phyloP scores from a whole-genome alignment of 2,888 invertebrate genomes.

The Lasioglossum marginatum region DNA sequence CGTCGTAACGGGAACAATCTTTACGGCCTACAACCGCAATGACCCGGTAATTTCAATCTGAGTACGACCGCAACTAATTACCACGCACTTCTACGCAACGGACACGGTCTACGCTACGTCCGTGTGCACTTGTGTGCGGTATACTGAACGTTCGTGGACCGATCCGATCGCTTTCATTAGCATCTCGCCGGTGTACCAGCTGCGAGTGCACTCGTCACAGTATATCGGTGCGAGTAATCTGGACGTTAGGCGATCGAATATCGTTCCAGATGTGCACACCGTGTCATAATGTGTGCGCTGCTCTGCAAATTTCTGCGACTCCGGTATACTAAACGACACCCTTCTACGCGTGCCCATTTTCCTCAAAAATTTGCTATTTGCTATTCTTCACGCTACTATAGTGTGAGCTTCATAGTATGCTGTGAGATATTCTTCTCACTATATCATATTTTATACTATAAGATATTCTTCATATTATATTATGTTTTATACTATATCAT shows the following conservation, averaged over 20 bases:
- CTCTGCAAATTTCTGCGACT: conserved; percentile 7
- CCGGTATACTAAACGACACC: conserved; percentile 13
- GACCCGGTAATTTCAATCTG: conserved; percentile 56
- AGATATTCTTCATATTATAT: neutral
- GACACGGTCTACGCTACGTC: neutral
- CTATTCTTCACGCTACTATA: neutral
- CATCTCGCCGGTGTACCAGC: conserved; percentile 30
- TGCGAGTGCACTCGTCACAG: conserved; percentile 38
- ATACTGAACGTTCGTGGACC: neutral
- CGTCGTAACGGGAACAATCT: conserved; percentile 28
- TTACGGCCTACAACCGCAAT: conserved; percentile 41
- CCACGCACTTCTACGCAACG: conserved; percentile 27
- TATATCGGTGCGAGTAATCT: conserved; percentile 48
- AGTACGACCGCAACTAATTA: conserved; percentile 56
- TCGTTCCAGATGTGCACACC: conserved; percentile 60
- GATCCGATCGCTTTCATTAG: conserved; percentile 55
- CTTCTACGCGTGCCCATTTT: neutral
- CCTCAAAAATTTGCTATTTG: neutral
- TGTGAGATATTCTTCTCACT: neutral
- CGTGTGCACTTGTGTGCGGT: neutral
- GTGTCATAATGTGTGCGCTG: conserved; percentile 44
- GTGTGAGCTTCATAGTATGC: too few relatives aligned
- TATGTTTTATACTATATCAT: neutral
- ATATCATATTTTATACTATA: neutral
- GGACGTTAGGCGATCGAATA: conserved; percentile 54